Base-by-base conservation (phyloP, 2,888 invertebrate species). In the Nemotelus pantherinus region DNA sequence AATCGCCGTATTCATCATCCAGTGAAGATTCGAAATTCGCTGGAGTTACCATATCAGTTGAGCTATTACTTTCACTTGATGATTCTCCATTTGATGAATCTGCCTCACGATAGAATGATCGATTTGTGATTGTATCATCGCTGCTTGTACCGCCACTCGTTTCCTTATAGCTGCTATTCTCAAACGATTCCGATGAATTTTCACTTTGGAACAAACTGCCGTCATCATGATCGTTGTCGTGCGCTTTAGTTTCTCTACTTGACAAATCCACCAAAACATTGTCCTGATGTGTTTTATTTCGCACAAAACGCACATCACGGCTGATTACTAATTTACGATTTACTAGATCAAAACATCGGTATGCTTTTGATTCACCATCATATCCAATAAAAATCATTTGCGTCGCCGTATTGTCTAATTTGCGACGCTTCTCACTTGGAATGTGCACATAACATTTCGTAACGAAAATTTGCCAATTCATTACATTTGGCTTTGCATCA, bases 321-420 rank as follows among this genome's bases (percentile, higher is more conserved):
- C 58, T 58, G n/a, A 58, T 58, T 25, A 58, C 58, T 25, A 7
- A 25, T 25, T 58, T 58, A 5, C 25, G 10, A 58, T 25, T 58
- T n/a, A 25, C 58, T n/a, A 58, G 5, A 25, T 58, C 25, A 25
- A 25, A 25, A 25, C 25, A 25, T 25, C 25, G 25, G 10, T 53
- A 53, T 53, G 53, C 53, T 25, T 82, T 82, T 43, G 81, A 82
- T 2, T 80, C 58, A 9, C 77, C 58, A 57, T 80, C 79, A 50
- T 81, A 81, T 10, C 81, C 81, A 0, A 82, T 41, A 63, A 82
- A 81, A 77, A 80, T 74, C 78, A 80, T 79, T 78, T 80, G 78
- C 44, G 58, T 41, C 43, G 80, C 10, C 44, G 41, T 78, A 60
- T 65, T 10, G 60, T 81, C 81, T 45, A 81, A 77, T 60, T 82